Evolutionary conservation across 2,888 invertebrate genomes (phyloP), one percentile per base, ranked within the genome.

Genomic region (Meganola albula): DNA sequence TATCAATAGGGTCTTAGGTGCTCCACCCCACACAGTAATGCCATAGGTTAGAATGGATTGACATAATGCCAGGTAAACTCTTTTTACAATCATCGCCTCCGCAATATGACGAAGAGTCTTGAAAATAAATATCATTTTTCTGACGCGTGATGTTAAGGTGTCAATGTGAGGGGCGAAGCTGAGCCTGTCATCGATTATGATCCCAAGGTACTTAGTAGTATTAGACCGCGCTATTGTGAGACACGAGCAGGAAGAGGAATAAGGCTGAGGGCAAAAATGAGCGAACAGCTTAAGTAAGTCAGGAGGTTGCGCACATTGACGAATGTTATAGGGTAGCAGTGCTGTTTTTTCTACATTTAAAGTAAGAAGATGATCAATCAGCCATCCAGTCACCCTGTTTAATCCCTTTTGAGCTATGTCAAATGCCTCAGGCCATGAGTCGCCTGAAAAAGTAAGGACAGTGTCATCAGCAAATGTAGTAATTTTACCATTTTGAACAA

Each of bases 1-100:
- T 9, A 25, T 2, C n/a, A 25, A 13, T n/a, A 2, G 8, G 8
- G 25, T 25, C 13, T n/a, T 25, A 13, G 9, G 9, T 9, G 25
- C 8, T 3, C 25, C 25, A 13, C 25, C 25, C 25, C 25, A 25
- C n/a, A 25, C 13, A 6, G 25, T 25, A 2, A 25, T 12, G 10
- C 25, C 12, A 12, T 25, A 25, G 7, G 9, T 9, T 13, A 25
- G 4, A 5, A 25, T 8, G n/a, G 25, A 25, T 13, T 25, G 25
- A 10, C 25, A 25, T 6, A 25, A 11, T 6, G 25, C 25, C 13
- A 12, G 9, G 16, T 26, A 26, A 7, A 26, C 26, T 16, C 14
- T 26, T 26, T 26, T 26, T 10, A 14, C n/a, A 10, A 21, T 10
- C 10, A 10, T 21, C 8, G n/a, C 10, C 9, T 21, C 21, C 4